Base-by-base conservation (phyloP, 2,888 invertebrate species). In the Atrina japonica region DNA sequence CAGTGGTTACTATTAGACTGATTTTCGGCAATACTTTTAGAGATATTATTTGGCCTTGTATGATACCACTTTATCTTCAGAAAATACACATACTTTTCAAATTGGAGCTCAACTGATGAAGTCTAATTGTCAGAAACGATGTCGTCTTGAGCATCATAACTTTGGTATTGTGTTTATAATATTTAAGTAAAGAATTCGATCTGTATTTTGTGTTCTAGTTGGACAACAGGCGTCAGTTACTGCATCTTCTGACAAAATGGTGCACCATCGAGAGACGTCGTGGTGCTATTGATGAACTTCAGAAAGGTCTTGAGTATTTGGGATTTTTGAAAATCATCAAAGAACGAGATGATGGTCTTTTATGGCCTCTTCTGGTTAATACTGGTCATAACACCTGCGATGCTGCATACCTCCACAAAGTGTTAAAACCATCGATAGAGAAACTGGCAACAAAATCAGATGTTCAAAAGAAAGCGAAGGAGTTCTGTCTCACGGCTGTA, bases 251-350 rank as follows among this genome's bases (percentile, higher is more conserved):
- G 18, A 47, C 69, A n/a, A 67, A 64, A 5, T 78, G 76, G 74
- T 70, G 69, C 23, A 70, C 75, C 3, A 73, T 76, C n/a, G 78
- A 76, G 49, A 73, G 71, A 52, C 64, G 78, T 6, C 65, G 68
- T 30, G 64, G 52, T 11, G 73, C 76, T 1, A 63, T 78, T 45
- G 75, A 78, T 50, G 63, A 70, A 14, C 60, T 78, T 7, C 66
- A 61, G 60, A 53, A 64, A 23, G 78, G 78, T 1, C 58, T 76
- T 7, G 59, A 73, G 9, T 73, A 75, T 65, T 59, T 73, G 63
- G 70, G 66, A 6, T 66, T 79, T 30, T 41, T 75, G 40, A 30
- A 73, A 14, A 60, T 65, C 11, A 66, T 70, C 11, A 70, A 71
- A 52, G 35, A 35, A 35, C 5, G 35, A 35, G 52, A 23, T 40